Conservation (phyloP, 2,113 vertebrate genomes). For the Columba janthina region DNA sequence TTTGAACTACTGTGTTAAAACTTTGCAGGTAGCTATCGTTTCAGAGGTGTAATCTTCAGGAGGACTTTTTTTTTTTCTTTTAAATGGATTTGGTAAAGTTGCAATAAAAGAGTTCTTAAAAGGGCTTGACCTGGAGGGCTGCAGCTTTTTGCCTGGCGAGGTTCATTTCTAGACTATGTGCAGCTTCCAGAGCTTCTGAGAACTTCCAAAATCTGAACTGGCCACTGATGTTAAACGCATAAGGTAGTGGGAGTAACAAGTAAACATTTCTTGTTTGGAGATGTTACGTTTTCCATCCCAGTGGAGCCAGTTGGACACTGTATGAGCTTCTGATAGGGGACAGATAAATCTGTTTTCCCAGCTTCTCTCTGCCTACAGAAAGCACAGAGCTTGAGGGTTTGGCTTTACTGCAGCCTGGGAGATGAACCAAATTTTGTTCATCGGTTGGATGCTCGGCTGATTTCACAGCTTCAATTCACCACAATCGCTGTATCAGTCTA, state of each 20-base stretch:
- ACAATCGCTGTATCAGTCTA: accelerated
- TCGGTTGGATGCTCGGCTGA: background rate
- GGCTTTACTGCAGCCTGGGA: background rate
- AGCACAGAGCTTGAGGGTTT: background rate
- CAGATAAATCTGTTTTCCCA: background rate
- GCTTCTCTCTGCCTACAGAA: background rate
- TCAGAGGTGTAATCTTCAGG: constrained; percentile 49
- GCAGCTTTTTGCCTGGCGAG: background rate
- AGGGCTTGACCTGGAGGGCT: constrained; percentile 23
- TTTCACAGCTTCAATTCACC: background rate
- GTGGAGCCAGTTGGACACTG: background rate
- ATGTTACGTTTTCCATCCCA: background rate
- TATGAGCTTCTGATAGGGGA: background rate
- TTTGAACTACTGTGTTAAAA: constrained; percentile 67
- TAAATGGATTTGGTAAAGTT: constrained; percentile 16
- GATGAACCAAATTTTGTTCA: background rate
- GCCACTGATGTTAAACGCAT: background rate
- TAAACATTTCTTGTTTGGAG: background rate
- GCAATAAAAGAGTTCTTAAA: constrained; percentile 50
- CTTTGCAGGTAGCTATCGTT: constrained; percentile 41
- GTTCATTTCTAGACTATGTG: background rate
- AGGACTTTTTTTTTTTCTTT: background rate
- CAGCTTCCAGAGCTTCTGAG: constrained; percentile 54
- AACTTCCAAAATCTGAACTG: constrained; percentile 5
- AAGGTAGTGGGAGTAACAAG: constrained; percentile 1